Base-by-base conservation (phyloP, 53 echinoderm and acorn worm genomes). In the Stichopus horrens region DNA sequence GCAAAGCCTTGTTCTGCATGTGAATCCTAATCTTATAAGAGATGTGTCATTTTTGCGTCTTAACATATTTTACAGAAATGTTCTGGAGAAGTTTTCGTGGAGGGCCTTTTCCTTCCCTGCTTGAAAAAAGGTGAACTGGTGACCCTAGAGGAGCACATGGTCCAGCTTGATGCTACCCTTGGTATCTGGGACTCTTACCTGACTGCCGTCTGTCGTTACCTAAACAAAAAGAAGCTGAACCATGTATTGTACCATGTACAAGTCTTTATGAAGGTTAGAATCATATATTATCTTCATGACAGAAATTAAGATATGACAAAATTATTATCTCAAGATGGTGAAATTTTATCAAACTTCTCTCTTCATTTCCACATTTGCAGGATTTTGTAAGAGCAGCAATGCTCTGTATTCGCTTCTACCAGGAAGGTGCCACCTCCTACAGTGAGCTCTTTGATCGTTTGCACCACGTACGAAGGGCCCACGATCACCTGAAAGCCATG, bases 351-450 rank as follows among this genome's bases (percentile, higher is more conserved):
- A 67, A 14, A n/a, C n/a, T 67, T 67, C n/a, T 67, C 53, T 52
- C 51, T 71, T 1, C 7, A 0, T 71, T 71, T 71, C 18, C 71
- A 21, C 19, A 16, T 7, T 71, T 23, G 54, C 83, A 97, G 97
- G 97, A 97, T 91, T 97, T 93, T 92, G 93, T 97, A 1, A 86
- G 97, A 13, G 95, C 97, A 55, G 93, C 97, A 66, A 97, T 94
- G 95, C 95, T 92, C 0, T 97, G 97, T 87, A 97, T 97, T 79
- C 92, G 92, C 68, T 97, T 97, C 94, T 97, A 94, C 90, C 97
- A 97, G 91, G 83, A 90, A n/a, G 90, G 95, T 23, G 95, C 93
- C n/a, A 84, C 86, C 54, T 89, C 93, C 8, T 97, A 97, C 86
- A 90, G 92, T 7, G 97, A 95, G 68, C 92, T 97, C 54, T 94